Conservation (phyloP, 2,113 vertebrate species). For the Himantopus leucocephalus region DNA sequence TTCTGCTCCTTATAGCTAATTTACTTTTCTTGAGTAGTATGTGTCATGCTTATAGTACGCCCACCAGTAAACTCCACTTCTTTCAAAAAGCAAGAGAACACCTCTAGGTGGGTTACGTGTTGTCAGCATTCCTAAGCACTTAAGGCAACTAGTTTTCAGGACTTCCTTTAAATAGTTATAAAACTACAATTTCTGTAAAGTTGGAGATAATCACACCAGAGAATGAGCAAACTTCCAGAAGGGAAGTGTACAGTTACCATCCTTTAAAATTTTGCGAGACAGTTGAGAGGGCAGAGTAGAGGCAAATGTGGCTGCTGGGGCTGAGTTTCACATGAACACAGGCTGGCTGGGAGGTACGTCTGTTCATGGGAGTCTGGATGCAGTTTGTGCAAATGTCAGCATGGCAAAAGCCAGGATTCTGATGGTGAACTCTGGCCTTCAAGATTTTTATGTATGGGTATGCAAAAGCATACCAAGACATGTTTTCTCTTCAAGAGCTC, state of each 20-base stretch:
- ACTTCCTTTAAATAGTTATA: background rate
- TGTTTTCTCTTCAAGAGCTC: background rate
- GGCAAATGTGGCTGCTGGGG: background rate
- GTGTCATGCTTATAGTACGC: background rate
- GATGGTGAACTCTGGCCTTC: background rate
- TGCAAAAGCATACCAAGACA: background rate
- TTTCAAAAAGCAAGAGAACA: background rate
- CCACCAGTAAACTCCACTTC: background rate
- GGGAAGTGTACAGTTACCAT: background rate
- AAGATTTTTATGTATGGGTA: background rate
- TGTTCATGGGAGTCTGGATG: background rate
- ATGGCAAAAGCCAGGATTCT: background rate
- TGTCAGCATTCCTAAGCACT: background rate
- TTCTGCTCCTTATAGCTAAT: background rate
- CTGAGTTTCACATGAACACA: background rate
- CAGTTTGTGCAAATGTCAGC: background rate
- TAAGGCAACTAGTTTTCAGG: background rate
- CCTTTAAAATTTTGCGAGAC: background rate
- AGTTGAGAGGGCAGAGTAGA: background rate
- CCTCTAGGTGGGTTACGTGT: background rate
- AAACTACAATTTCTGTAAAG: background rate
- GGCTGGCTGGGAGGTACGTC: background rate
- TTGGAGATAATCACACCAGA: background rate
- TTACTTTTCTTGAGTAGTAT: background rate
- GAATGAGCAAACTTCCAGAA: background rate